Percentiles rank a stretch among this genome's conserved stretches.
Conservation (phyloP, 2,113 vertebrate species). For the Chaetops frenatus region DNA sequence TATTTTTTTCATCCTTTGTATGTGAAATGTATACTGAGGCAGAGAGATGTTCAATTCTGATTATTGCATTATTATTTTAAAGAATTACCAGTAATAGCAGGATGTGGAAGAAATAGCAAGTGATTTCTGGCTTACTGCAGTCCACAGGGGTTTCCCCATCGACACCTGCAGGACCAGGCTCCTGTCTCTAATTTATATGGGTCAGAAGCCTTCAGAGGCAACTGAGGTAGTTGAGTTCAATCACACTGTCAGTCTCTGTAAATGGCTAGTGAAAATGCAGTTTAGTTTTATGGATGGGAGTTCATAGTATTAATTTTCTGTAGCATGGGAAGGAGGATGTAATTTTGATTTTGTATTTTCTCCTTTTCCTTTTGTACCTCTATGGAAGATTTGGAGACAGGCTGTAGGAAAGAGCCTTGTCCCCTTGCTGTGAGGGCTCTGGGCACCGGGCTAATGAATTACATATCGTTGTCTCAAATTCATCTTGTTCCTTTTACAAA, state of each 20-base stretch:
- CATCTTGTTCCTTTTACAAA: slow-evolving; percentile 68
- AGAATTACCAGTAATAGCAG: background rate
- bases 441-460: background rate
- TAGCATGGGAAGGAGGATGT: background rate
- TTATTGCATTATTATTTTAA: background rate
- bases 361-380: background rate
- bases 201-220: background rate
- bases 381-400: background rate
- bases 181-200: background rate
- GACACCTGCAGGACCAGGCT: background rate
- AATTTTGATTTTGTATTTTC: background rate
- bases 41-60: background rate
- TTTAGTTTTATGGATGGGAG: background rate
- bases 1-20: background rate
- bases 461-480: background rate
- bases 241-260: background rate
- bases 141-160: background rate
- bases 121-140: background rate
- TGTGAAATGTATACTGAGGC: background rate
- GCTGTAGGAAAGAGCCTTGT: background rate
- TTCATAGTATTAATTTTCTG: background rate
- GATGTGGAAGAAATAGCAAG: background rate
- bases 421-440: background rate
- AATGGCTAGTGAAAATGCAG: background rate
- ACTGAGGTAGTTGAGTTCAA: background rate